Conservation (phyloP, 64 coral and sea anemone genomes). For the Hydrozoanthus tunicans region DNA sequence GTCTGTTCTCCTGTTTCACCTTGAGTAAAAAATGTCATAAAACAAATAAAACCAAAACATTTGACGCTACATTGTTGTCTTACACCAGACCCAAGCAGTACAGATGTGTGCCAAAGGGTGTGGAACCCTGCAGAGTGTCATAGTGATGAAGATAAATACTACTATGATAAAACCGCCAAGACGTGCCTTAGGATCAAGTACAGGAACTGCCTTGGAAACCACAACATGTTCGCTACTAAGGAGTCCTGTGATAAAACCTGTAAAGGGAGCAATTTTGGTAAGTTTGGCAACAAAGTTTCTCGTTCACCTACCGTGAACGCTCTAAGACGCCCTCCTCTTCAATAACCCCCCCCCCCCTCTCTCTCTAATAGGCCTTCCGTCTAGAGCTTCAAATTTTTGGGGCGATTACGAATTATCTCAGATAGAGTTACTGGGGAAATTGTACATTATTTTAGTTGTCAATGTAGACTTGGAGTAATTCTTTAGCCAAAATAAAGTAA, state of each 20-base stretch:
- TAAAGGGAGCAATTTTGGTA: slow-evolving; percentile 36
- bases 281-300: background rate
- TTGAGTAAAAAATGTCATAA: background rate
- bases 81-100: background rate
- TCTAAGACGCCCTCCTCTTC: too few species aligned
- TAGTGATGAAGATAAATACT: slow-evolving; percentile 63
- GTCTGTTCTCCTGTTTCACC: background rate
- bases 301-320: too few species aligned
- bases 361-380: too few species aligned
- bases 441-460: too few species aligned
- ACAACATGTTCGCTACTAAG: slow-evolving; percentile 76
- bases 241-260: slow-evolving; percentile 66
- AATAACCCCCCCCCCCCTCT: too few species aligned
- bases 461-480: too few species aligned
- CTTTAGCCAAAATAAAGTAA: too few species aligned
- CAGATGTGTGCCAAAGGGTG: slow-evolving; percentile 72
- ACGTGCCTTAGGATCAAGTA: slow-evolving; percentile 67
- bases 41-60: background rate
- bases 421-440: too few species aligned
- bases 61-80: background rate
- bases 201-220: slow-evolving; percentile 76
- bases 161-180: slow-evolving; percentile 56
- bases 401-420: too few species aligned
- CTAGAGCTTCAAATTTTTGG: too few species aligned
- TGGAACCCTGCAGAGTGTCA: slow-evolving; percentile 65